Evolutionary conservation across 2,113 vertebrate genomes (phyloP).

Genomic region (Corvus hawaiiensis): DNA sequence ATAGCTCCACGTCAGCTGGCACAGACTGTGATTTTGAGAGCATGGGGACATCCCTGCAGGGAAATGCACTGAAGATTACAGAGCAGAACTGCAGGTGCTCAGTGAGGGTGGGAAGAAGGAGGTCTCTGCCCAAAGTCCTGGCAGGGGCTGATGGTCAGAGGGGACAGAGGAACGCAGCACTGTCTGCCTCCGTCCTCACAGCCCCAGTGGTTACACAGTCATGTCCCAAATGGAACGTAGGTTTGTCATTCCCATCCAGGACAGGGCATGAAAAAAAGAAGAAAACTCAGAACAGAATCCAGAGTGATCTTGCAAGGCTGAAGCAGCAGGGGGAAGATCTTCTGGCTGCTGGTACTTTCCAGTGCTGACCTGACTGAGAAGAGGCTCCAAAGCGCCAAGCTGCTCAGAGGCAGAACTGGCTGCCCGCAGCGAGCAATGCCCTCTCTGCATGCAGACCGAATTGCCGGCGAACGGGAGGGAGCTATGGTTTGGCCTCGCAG

Average conservation of each 20-base stretch:
- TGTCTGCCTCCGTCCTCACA: neutral
- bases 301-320: neutral
- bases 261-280: neutral
- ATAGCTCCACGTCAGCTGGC: neutral
- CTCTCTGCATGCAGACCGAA: neutral
- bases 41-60: neutral
- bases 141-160: neutral
- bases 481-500: neutral
- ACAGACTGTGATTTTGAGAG: neutral
- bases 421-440: neutral
- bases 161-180: accelerated
- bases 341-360: neutral
- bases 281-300: neutral
- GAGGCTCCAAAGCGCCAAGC: neutral
- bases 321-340: neutral
- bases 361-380: neutral
- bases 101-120: neutral
- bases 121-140: neutral
- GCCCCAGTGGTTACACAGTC: neutral
- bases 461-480: neutral
- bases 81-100: neutral
- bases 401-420: neutral
- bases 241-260: neutral
- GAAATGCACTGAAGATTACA: neutral
- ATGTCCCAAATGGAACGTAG: neutral